Percentiles rank a stretch among this genome's conserved stretches.
These are phyloP conservation scores for Seriola aureovittata DNA, from an alignment of 2,113 vertebrate genomes.

Conservation along the genomic window DNA sequence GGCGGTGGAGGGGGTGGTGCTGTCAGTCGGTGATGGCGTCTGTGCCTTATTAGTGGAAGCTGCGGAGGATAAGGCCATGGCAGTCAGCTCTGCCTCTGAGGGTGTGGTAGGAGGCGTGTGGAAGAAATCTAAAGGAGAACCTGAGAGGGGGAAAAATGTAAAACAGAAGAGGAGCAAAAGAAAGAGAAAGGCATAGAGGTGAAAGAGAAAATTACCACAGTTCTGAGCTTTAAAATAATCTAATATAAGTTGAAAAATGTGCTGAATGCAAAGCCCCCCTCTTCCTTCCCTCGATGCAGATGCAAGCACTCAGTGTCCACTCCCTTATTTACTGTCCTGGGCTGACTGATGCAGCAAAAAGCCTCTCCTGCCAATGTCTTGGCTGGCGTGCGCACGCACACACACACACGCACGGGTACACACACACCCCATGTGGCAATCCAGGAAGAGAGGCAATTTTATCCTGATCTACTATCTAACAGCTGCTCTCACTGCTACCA, in stretches of 20 bases:
- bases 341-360: slow-evolving; percentile 74
- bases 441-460: slow-evolving; percentile 35
- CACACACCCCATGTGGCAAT: slow-evolving; percentile 46
- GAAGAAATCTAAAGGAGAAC: slow-evolving; percentile 82
- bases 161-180: slow-evolving; percentile 10
- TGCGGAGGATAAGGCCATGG: slow-evolving; percentile 69
- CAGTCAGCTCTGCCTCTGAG: slow-evolving; percentile 69
- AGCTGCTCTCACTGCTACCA: slow-evolving; percentile 44
- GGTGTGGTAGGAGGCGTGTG: slow-evolving; percentile 81
- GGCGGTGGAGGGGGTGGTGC: slow-evolving; percentile 40
- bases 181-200: neutral
- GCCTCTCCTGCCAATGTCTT: slow-evolving; percentile 61
- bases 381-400: slow-evolving; percentile 30
- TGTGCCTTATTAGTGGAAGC: slow-evolving; percentile 51
- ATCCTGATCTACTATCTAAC: slow-evolving; percentile 30
- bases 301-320: slow-evolving; percentile 34
- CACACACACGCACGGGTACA: slow-evolving; percentile 5
- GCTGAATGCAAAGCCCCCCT: slow-evolving; percentile 24
- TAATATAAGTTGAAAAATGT: slow-evolving; percentile 9
- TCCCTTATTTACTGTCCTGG: slow-evolving; percentile 55
- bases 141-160: slow-evolving; percentile 41
- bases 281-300: slow-evolving; percentile 48
- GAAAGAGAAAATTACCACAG: neutral
- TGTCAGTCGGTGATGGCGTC: slow-evolving; percentile 54
- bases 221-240: slow-evolving; percentile 18